Evolutionary conservation across 2,797 vertebrate genomes (phyloP).

Genomic region (Sandelia bainsii): DNA sequence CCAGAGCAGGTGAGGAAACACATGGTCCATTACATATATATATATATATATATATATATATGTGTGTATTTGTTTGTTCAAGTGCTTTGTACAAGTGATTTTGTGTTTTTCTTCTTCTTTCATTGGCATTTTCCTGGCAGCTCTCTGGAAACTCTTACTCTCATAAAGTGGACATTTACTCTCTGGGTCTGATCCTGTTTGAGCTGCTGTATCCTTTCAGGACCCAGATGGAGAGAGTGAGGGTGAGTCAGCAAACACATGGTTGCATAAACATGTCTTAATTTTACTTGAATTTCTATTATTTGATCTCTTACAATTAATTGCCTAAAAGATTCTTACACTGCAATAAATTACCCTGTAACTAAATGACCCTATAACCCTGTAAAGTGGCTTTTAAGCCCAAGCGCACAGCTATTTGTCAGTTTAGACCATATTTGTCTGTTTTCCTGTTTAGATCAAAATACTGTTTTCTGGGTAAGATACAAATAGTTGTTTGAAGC

Average conservation of each 20-base stretch:
- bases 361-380: background rate
- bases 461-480: background rate
- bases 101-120: background rate
- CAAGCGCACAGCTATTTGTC: background rate
- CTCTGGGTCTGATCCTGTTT: constrained; percentile 97
- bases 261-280: background rate
- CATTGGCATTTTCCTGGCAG: constrained; percentile 73
- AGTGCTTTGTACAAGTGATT: too few species aligned
- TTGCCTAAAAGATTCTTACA: background rate
- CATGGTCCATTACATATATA: too few species aligned
- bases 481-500: too few species aligned
- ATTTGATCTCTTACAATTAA: background rate
- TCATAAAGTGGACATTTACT: constrained; percentile 99
- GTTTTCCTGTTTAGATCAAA: background rate
- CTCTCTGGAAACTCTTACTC: constrained; percentile 96
- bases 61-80: too few species aligned
- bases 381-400: background rate
- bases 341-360: background rate
- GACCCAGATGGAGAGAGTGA: constrained; percentile 98
- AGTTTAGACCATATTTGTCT: background rate
- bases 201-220: constrained; percentile 96
- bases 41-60: too few species aligned
- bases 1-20: constrained; percentile 92
- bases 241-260: constrained; percentile 82
- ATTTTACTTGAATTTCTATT: background rate